These are phyloP conservation scores for Casuarius casuarius DNA, from an alignment of 2,113 vertebrate species.

Conservation along the genomic window DNA sequence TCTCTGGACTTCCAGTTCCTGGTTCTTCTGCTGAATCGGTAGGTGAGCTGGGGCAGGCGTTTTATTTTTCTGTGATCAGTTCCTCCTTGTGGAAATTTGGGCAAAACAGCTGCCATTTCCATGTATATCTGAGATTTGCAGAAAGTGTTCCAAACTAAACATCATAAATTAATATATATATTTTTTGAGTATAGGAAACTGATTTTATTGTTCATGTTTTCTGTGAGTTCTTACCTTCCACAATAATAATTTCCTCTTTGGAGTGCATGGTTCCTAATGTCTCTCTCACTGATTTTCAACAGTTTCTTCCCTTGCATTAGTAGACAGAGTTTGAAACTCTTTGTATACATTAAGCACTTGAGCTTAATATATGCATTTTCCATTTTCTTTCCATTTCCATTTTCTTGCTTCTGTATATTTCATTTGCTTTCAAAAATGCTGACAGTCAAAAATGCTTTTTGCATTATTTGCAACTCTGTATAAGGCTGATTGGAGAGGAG, in stretches of 20 bases:
- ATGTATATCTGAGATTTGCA: background rate
- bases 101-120: background rate
- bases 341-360: background rate
- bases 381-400: no score
- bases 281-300: background rate
- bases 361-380: background rate
- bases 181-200: background rate
- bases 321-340: background rate
- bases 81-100: background rate
- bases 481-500: background rate
- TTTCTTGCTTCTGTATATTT: background rate
- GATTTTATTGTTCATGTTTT: background rate
- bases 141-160: background rate
- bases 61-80: background rate
- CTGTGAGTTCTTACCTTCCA: background rate
- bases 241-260: background rate
- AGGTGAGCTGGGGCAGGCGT: background rate
- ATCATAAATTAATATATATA: background rate
- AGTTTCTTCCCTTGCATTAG: background rate
- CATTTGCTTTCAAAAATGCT: background rate
- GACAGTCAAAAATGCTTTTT: background rate
- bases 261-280: background rate
- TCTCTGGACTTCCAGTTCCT: background rate
- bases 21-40: background rate
- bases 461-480: background rate